Conservation (phyloP, 1,140 invertebrate genomes). For the Megalopta genalis region DNA sequence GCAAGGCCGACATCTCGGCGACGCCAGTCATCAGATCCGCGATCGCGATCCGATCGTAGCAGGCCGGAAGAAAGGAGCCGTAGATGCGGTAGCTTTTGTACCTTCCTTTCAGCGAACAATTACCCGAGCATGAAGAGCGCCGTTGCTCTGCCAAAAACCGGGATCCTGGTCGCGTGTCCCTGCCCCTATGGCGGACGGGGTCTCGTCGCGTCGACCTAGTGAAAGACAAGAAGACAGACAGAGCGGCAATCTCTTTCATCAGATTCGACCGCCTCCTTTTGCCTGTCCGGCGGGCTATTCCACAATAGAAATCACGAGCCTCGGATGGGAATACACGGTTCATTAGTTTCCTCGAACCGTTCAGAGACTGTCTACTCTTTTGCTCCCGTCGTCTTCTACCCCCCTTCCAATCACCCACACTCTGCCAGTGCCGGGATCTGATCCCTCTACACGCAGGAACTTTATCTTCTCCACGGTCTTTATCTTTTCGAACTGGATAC, state of each 20-base stretch:
- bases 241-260: conserved; percentile 50
- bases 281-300: conserved; percentile 21
- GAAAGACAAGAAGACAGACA: conserved; percentile 38
- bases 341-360: conserved; percentile 52
- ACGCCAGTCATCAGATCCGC: neutral
- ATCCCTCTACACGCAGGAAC: too few species aligned
- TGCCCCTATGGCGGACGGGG: neutral
- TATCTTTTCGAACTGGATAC: conserved; percentile 44
- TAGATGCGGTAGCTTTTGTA: conserved; percentile 41
- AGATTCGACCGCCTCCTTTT: conserved; percentile 34
- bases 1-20: neutral
- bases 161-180: conserved; percentile 52
- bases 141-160: conserved; percentile 50
- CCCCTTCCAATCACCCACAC: neutral
- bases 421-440: too few species aligned
- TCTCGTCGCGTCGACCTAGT: neutral
- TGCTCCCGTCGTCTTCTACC: neutral
- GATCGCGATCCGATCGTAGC: conserved; percentile 1
- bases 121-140: conserved; percentile 54
- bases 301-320: conserved; percentile 58
- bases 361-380: neutral
- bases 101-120: conserved; percentile 58
- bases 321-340: conserved; percentile 62
- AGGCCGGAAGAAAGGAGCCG: neutral
- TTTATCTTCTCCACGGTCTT: conserved; percentile 18